A percentile compares a stretch with the other conserved stretches of the same genome.
Conservation (phyloP, 2,888 invertebrate species). For the Sinotaia quadrata region DNA sequence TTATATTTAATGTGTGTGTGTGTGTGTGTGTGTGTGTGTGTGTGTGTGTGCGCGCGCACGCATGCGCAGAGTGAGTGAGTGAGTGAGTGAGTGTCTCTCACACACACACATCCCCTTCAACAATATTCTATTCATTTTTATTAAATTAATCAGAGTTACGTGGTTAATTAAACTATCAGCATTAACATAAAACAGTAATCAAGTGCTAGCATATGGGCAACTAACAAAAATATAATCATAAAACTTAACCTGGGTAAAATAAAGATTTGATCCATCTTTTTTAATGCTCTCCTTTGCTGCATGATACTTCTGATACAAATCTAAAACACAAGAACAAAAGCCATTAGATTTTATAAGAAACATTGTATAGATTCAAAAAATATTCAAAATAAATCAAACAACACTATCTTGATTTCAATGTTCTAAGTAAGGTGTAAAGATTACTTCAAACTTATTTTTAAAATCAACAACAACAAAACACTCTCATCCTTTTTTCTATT, state of each 20-base stretch:
- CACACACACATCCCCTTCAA: too few species aligned
- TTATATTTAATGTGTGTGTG: neutral
- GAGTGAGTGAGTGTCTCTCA: constrained; percentile 1
- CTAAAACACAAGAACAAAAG: neutral
- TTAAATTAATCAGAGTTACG: too few species aligned
- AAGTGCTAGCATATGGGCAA: neutral
- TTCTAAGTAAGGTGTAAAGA: too few species aligned
- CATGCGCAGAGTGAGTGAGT: neutral
- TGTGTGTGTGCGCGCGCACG: neutral
- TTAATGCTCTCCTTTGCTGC: neutral
- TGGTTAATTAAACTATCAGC: too few species aligned
- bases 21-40: neutral
- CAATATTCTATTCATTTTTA: too few species aligned
- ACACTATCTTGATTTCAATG: neutral
- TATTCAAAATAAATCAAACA: neutral
- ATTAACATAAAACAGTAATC: neutral
- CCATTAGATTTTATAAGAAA: neutral
- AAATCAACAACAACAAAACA: too few species aligned
- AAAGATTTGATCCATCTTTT: neutral
- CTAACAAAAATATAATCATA: neutral
- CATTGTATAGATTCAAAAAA: neutral
- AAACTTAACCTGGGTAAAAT: neutral
- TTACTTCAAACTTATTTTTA: too few species aligned
- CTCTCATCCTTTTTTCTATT: neutral
- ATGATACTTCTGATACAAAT: constrained; percentile 14